These are phyloP conservation scores for Lepidocolaptes lacrymiger DNA, from an alignment of 2,797 vertebrate species.

Conservation along the genomic window DNA sequence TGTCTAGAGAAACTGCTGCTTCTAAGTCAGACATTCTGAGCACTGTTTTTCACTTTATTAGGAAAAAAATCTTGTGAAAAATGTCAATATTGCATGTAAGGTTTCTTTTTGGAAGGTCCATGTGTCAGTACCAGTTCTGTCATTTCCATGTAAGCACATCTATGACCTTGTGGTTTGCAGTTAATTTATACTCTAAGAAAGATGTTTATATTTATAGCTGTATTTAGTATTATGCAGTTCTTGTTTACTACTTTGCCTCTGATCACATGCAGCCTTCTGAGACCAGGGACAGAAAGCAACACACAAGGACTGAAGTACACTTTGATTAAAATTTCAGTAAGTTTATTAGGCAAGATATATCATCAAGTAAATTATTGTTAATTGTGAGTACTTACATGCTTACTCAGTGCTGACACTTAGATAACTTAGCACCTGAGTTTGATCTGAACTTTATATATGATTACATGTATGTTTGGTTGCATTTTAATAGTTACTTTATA, in stretches of 20 bases:
- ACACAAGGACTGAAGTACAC: fast-evolving
- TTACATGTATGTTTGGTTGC: not conserved
- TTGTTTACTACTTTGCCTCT: not conserved
- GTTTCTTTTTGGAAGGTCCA: not conserved
- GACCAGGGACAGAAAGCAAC: not conserved
- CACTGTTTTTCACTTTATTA: not conserved
- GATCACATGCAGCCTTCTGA: not conserved
- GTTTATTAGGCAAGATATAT: not conserved
- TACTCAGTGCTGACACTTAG: not conserved
- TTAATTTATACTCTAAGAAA: not conserved
- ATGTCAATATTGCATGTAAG: not conserved
- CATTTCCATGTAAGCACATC: not conserved
- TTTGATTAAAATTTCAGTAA: not conserved
- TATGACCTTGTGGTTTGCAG: not conserved
- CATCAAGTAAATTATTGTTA: not conserved
- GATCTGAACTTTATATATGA: not conserved
- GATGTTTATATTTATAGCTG: not conserved
- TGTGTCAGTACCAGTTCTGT: not conserved
- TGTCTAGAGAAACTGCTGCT: not conserved
- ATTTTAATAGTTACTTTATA: not conserved
- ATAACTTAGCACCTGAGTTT: not conserved
- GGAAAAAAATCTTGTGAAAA: not conserved
- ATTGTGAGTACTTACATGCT: not conserved
- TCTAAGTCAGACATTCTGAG: not conserved
- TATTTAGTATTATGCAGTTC: not conserved